Evolutionary conservation across 2,113 vertebrate species (phyloP), one percentile per base, ranked within the genome.

Genomic region (Eublepharis macularius): DNA sequence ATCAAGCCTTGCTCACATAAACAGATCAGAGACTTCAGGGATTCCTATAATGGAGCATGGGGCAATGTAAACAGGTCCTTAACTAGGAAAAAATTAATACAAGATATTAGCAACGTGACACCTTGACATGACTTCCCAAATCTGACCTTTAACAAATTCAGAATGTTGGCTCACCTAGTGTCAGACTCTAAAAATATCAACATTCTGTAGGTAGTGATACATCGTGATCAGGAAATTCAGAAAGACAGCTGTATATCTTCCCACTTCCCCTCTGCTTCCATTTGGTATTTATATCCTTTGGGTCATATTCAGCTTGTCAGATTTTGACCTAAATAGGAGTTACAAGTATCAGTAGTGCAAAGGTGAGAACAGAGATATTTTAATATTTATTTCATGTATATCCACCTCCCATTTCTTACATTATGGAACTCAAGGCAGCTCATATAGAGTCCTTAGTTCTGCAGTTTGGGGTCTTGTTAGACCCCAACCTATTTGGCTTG

Each of bases 131-230:
- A n/a, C 57, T 68, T 81, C 60, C 57, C 45, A 36, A 74, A 41
- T 39, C 41, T 73, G 45, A 60, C 32, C 19, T 16, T n/a, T 63
- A 49, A 69, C 19, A 21, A 86, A 74, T 41, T 77, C 34, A 54
- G 47, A 81, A 63, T 34, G 7, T 76, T 82, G 11, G 26, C 68
- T 72, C 49, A 39, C 66, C 45, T 72, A 72, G 34, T 41, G 4
- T 66, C n/a, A 65, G 6, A 49, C 13, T 84, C 82, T 76, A 51
- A 84, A 76, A 76, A 66, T 84, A 84, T 36, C 47, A 66, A 12
- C 41, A 26, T 9, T 54, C n/a, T 66, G 43, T 36, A 69, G 68
- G 63, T 43, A 54, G 17, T 49, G 77, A 32, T 57, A 45, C 65
- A 69, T 76, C 72, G 7, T 11, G 32, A n/a, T 10, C 36, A 26